Conservation (phyloP, 2,113 vertebrate genomes). For the Lichenostomus cassidix region DNA sequence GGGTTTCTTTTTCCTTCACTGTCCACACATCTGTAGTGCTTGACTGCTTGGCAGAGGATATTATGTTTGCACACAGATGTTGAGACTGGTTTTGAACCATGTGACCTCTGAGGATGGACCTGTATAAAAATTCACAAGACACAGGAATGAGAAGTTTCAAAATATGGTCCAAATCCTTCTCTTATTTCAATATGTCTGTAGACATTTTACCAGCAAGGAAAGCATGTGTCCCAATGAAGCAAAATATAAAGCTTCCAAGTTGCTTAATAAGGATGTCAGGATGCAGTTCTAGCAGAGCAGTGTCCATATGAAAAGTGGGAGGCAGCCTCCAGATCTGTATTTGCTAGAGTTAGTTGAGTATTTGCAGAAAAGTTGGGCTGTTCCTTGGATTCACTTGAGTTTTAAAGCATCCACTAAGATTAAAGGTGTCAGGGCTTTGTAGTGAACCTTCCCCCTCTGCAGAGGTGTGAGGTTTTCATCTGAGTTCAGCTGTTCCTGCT, state of each 20-base stretch:
- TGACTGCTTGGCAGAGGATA: neutral
- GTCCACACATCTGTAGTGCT: neutral
- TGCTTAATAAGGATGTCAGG: neutral
- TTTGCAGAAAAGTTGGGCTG: neutral
- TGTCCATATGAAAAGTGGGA: accelerated
- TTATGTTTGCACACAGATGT: neutral
- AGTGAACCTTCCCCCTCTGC: neutral
- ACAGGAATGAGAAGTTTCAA: accelerated
- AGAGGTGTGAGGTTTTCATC: neutral
- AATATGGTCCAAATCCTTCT: neutral
- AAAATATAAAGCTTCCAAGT: neutral
- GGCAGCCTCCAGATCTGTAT: neutral
- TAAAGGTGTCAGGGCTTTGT: neutral
- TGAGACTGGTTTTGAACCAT: neutral
- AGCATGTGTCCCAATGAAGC: neutral
- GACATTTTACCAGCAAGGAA: neutral
- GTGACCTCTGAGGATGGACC: neutral
- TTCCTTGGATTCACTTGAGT: neutral
- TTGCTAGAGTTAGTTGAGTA: neutral
- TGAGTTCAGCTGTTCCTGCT: neutral
- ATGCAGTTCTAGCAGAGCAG: accelerated
- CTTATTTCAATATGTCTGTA: neutral
- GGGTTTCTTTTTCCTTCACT: neutral
- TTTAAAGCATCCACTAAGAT: neutral
- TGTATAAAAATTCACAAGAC: neutral